Evolutionary conservation across 1,140 invertebrate species (phyloP).

Genomic region (Atopsyche davidsoni): DNA sequence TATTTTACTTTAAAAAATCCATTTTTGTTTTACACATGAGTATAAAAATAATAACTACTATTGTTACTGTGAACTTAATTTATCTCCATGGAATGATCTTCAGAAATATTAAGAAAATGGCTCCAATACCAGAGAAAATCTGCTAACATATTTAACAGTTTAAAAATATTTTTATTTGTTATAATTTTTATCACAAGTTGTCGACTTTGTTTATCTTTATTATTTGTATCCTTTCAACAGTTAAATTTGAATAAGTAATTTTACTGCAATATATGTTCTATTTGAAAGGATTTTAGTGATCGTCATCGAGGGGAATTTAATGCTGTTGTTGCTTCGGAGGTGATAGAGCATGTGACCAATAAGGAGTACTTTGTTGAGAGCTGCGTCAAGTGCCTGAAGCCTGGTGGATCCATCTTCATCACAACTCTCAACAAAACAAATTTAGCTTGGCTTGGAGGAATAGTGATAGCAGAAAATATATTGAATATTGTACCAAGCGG

Average conservation of each 20-base stretch:
- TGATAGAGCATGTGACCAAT: slow-evolving; percentile 74
- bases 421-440: slow-evolving; percentile 73
- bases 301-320: slow-evolving; percentile 50
- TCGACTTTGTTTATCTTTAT: too few species aligned
- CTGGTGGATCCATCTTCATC: slow-evolving; percentile 69
- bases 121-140: too few species aligned
- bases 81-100: too few species aligned
- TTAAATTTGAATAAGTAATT: too few species aligned
- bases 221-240: too few species aligned
- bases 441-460: slow-evolving; percentile 54
- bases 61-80: too few species aligned
- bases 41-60: too few species aligned
- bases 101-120: too few species aligned
- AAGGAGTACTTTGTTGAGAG: slow-evolving; percentile 57
- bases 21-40: too few species aligned
- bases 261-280: slow-evolving; percentile 4
- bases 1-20: too few species aligned
- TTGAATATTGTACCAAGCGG: slow-evolving; percentile 58
- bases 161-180: slow-evolving; percentile 21
- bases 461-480: slow-evolving; percentile 62
- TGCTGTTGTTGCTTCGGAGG: slow-evolving; percentile 70
- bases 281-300: slow-evolving; percentile 46
- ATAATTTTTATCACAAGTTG: too few species aligned
- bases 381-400: slow-evolving; percentile 58
- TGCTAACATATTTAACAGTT: background rate